Base-by-base conservation (phyloP, 2,113 vertebrate genomes). In the Nematolebias whitei region DNA sequence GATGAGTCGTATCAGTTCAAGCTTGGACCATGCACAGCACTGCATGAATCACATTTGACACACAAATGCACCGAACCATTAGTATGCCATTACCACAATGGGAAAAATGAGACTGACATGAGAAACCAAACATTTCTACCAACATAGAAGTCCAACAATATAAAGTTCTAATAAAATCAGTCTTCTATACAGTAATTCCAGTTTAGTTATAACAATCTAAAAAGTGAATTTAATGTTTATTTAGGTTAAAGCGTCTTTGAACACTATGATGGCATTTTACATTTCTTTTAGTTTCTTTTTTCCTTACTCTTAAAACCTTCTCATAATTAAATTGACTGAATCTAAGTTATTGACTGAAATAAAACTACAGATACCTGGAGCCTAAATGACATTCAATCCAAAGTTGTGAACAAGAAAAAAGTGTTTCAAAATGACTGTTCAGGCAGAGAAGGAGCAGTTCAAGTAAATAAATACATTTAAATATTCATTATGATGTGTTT, bases 1-100 rank as follows among this genome's bases (percentile, higher is more conserved):
- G 80, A 78, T 85, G 82, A 88, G 64, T 76, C 44, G 80, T 55
- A 47, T 67, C 16, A 66, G 74, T 84, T 79, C 78, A 78, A 80
- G 85, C 83, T 84, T 85, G 85, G 63, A 4, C 49, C 63, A 64
- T 80, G 79, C 78, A 84, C 55, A 52, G 78, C 68, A 45, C 64
- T 24, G 24, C 47, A 65, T 90, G 85, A 93, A 79, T 92, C 64
- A 65, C 41, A 53, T 48, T 50, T 60, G 53, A 63, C 26, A 68
- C 43, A 13, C n/a, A 38, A 0, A 39, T 16, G 40, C 6, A 63
- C 32, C 54, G 6, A 66, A 24, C 49, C 47, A 52, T 44, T 15
- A 59, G 53, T 58, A 59, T 61, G 44, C 39, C 3, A 47, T 68
- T 24, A 56, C 60, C 68, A 74, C 75, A 72, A 44, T 62, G 48